phyloP scores from a whole-genome alignment of 2,888 invertebrate species.

The Plagodis pulveraria region DNA sequence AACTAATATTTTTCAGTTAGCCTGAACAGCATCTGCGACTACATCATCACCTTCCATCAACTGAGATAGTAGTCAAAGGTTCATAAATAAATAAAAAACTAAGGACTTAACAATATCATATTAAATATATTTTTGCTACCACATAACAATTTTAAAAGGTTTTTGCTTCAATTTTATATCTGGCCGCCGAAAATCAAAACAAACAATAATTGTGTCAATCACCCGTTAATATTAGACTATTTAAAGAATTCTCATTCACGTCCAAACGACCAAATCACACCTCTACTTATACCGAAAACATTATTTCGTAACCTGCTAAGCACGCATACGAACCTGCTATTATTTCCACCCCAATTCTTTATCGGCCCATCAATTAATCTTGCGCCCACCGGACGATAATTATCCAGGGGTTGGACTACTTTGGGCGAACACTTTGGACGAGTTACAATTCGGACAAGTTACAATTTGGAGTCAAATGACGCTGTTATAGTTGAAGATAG shows the following conservation, averaged over 20 bases:
- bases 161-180: too few species aligned
- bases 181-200: too few species aligned
- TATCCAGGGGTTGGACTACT: constrained; percentile 55
- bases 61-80: too few species aligned
- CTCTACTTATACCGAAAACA: constrained; percentile 19
- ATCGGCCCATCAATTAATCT: constrained; percentile 60
- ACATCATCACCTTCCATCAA: too few species aligned
- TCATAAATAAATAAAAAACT: too few species aligned
- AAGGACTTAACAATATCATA: too few species aligned
- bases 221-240: too few species aligned
- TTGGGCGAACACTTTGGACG: constrained; percentile 49
- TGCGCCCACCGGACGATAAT: constrained; percentile 42
- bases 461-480: constrained; percentile 16
- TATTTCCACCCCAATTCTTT: constrained; percentile 41
- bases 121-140: too few species aligned
- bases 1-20: too few species aligned
- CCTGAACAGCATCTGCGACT: too few species aligned
- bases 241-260: not conserved
- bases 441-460: constrained; percentile 48
- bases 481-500: not conserved
- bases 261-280: constrained; percentile 20
- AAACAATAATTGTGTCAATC: too few species aligned
- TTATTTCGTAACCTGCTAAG: constrained; percentile 20
- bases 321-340: constrained; percentile 32
- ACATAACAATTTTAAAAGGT: too few species aligned